Percentiles rank a stretch among this genome's conserved stretches.
phyloP scores from a whole-genome alignment of 2,113 vertebrate genomes.

The Saguinus imperator region DNA sequence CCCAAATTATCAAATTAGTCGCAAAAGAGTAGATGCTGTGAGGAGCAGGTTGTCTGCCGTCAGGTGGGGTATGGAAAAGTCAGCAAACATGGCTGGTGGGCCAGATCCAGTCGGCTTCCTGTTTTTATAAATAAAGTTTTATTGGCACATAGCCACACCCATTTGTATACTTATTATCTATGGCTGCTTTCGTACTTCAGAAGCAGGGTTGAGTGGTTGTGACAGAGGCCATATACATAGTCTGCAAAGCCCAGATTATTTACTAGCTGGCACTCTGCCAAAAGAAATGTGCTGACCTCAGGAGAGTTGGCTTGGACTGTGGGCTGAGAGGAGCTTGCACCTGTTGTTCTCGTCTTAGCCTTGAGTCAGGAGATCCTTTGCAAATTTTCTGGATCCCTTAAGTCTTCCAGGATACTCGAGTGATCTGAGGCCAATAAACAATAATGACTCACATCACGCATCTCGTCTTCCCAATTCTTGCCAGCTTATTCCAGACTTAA shows the following conservation, averaged over 20 bases:
- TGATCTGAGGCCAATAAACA: rapidly evolving
- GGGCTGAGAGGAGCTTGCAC: rapidly evolving
- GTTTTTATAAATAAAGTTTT: not conserved
- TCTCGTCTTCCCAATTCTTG: too few relatives aligned
- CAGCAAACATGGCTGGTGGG: rapidly evolving
- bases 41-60: rapidly evolving
- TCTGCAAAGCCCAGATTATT: too few relatives aligned
- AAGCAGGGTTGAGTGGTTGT: not conserved
- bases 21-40: not conserved
- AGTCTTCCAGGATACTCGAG: too few relatives aligned
- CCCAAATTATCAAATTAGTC: not conserved
- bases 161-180: rapidly evolving
- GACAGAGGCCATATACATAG: rapidly evolving
- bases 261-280: not conserved
- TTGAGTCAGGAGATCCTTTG: not conserved
- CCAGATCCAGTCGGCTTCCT: not conserved
- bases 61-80: not conserved
- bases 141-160: not conserved
- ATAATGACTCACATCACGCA: not conserved
- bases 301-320: not conserved
- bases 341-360: rapidly evolving
- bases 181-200: not conserved
- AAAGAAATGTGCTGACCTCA: not conserved
- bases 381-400: not conserved
- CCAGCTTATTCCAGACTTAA: not conserved